Base-by-base conservation (phyloP, 2,113 vertebrate species). In the Gymnobelideus leadbeateri region DNA sequence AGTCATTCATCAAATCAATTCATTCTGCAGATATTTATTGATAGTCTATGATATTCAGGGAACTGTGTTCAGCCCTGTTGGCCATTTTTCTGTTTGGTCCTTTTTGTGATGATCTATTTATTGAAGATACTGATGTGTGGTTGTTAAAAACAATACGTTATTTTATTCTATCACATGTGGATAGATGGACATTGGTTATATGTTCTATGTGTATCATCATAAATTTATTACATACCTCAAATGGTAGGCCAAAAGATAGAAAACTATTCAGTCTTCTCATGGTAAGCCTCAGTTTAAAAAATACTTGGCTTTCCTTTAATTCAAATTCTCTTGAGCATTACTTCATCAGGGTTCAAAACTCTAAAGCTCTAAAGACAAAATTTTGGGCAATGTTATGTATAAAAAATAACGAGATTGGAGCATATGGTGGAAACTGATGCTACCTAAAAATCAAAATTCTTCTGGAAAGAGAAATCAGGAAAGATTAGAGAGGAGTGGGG, bases 281-380 rank as follows among this genome's bases (percentile, higher is more conserved):
- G 61, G 1, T 90, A 10, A 92, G 8, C 51, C 5, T 8, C 77
- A 26, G 31, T 61, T 89, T 89, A 77, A 11, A 92, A 89, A 94
- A 53, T 26, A 61, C 37, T 89, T 53, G 89, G 10, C 49, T 90
- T 94, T 91, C 51, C 90, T 94, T 55, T 91, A 12, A 26, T 55
- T 91, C 51, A n/a, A 51, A 37, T 54, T 91, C 61, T 77, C 53
- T 77, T 23, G 12, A 91, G n/a, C 51, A 89, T 94, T 77, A 54
- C 77, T 91, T 24, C 24, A 19, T 93, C 28, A 91, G 43, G 26
- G 14, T 24, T 23, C 31, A 47, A 53, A 93, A 11, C 3, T 16
- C 46, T n/a, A 89, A 61, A 91, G 95, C 16, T 89, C 68, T 91
- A 54, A 94, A 28, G 28, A 50, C 9, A 90, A 84, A 91, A 51